Base-by-base conservation (phyloP, 2,113 vertebrate species). In the Gorsachius goisagi region DNA sequence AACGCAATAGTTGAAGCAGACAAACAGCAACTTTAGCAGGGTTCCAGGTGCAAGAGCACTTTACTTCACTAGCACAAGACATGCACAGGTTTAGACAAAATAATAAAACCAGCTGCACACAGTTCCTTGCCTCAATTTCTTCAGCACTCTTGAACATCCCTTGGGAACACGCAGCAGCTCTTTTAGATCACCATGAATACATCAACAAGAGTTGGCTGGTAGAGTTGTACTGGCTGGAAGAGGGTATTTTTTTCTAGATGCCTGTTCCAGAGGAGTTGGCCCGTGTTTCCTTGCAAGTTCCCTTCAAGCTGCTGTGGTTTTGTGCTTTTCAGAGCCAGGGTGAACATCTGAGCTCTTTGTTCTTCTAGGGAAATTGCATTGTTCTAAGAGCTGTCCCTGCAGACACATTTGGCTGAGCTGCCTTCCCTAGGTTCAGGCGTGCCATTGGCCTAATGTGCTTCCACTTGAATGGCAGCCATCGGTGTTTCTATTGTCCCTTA, bases 291-390 rank as follows among this genome's bases (percentile, higher is more conserved):
- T 93, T 69, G 5, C 23, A 62, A 67, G 90, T 83, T 93, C 75
- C 32, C 50, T 79, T 95, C 85, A 80, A 56, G 55, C 59, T 95
- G 66, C 92, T 74, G 41, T 76, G 82, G 55, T 20, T 96, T 83
- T 23, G 67, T 91, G 59, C n/a, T 91, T 94, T 93, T 74, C 37
- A 27, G 75, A 90, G 41, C 59, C 63, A 77, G 45, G 11, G 22
- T 0, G 2, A 92, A 75, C 35, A 73, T 83, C 87, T 88, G 66
- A 90, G 62, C 63, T 77, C 63, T 83, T 88, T 96, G 92, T 96
- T 94, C 93, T 96, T 74, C 28, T 63, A 69, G 88, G 95, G 95
- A 97, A 97, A 85, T 59, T n/a, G 23, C 88, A 74, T 91, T 97
- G 95, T 97, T 96, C 78, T 32, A 35, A 74, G 75, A 88, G 55